Percentiles rank a stretch among this genome's conserved stretches.
Conservation (phyloP, 1,140 invertebrate species). For the Drosophila mojavensis region DNA sequence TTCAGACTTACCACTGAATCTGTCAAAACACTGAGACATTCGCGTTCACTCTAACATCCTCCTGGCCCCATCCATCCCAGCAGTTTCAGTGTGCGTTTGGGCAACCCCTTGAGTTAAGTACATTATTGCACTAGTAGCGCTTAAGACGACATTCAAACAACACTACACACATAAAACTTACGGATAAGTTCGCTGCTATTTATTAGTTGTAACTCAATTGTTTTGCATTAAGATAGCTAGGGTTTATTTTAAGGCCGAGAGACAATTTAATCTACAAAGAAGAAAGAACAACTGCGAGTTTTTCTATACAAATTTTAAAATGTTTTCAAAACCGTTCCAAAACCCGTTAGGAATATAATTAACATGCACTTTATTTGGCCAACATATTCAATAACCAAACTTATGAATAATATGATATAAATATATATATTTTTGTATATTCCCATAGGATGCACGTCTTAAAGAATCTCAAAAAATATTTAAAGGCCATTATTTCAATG, state of each 20-base stretch:
- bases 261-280: conserved; percentile 25
- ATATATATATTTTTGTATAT: conserved; percentile 30
- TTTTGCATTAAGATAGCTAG: conserved; percentile 68
- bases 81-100: conserved; percentile 60
- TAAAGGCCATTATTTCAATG: conserved; percentile 19
- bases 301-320: conserved; percentile 27
- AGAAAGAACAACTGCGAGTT: conserved; percentile 36
- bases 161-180: conserved; percentile 61
- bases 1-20: conserved; percentile 83
- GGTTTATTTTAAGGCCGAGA: conserved; percentile 56
- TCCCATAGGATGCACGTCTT: conserved; percentile 66
- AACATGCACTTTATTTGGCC: conserved; percentile 24
- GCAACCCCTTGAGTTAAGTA: conserved; percentile 72
- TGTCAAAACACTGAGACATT: conserved; percentile 81
- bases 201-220: conserved; percentile 71
- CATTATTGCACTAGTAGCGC: conserved; percentile 71
- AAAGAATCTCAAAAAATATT: conserved; percentile 76
- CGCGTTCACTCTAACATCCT: conserved; percentile 18
- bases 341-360: conserved; percentile 48
- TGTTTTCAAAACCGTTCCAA: conserved; percentile 49
- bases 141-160: conserved; percentile 68
- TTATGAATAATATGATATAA: conserved; percentile 18
- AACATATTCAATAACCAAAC: conserved; percentile 65
- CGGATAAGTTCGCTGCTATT: conserved; percentile 66
- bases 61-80: conserved; percentile 40